phyloP scores from a whole-genome alignment of 2,113 vertebrate genomes.

The Dendropsophus ebraccatus region DNA sequence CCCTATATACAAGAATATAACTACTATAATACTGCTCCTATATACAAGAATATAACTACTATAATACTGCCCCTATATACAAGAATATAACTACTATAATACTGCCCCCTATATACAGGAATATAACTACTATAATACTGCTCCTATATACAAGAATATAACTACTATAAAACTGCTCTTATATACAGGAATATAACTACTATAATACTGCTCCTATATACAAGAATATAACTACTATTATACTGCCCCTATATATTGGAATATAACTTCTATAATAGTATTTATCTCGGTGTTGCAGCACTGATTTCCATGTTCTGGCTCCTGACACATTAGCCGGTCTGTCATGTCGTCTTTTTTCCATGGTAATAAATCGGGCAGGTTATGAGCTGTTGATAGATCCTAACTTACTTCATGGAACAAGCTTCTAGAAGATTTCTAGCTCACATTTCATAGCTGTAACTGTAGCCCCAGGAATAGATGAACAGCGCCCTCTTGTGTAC shows the following conservation, averaged over 20 bases:
- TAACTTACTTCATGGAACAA: neutral
- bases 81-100: slow-evolving; percentile 12
- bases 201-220: slow-evolving; percentile 8
- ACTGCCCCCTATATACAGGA: neutral
- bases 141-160: neutral
- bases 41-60: neutral
- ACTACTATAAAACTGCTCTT: too few species aligned
- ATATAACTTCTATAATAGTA: slow-evolving; percentile 9
- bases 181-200: neutral
- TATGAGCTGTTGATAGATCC: slow-evolving; percentile 14
- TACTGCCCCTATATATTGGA: neutral
- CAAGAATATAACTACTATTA: neutral
- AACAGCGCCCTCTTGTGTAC: slow-evolving; percentile 2
- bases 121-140: slow-evolving; percentile 9
- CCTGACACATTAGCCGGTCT: neutral
- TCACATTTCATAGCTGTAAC: neutral
- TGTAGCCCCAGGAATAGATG: neutral
- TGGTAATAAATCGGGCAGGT: neutral
- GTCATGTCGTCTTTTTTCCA: slow-evolving; percentile 6
- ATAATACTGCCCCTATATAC: neutral
- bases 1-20: neutral
- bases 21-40: slow-evolving; percentile 6
- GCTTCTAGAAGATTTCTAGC: slow-evolving; percentile 15
- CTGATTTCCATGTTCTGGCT: neutral
- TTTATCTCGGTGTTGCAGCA: neutral